Percentiles rank a stretch among this genome's conserved stretches.
These are phyloP conservation scores for Epinephelus malabaricus DNA, from an alignment of 2,797 vertebrate species.

Conservation along the genomic window DNA sequence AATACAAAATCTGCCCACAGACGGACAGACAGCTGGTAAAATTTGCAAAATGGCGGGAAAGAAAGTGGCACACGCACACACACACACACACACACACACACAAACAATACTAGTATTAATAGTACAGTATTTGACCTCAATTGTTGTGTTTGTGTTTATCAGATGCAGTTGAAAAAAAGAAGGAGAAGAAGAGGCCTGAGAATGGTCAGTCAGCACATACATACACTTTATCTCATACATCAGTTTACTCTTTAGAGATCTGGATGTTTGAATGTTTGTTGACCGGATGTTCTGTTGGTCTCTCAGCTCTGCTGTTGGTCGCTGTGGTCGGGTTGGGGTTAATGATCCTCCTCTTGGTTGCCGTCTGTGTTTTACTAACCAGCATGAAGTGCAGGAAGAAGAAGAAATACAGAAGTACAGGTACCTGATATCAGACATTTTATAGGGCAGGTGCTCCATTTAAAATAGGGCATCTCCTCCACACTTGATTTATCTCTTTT, in stretches of 20 bases:
- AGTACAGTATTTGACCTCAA: background rate
- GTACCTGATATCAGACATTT: background rate
- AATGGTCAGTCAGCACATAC: conserved; percentile 42
- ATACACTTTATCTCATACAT: background rate
- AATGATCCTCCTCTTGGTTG: conserved; percentile 21
- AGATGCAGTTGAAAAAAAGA: conserved; percentile 48
- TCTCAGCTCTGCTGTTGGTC: conserved; percentile 55
- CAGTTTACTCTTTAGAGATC: background rate
- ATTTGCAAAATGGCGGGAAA: too few relatives aligned
- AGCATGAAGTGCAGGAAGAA: conserved; percentile 52
- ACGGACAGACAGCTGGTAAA: too few relatives aligned
- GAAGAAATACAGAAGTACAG: conserved; percentile 19
- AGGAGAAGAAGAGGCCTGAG: conserved; percentile 22
- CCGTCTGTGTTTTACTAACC: conserved; percentile 52
- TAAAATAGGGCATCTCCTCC: too few relatives aligned
- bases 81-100: too few relatives aligned
- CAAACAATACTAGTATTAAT: background rate
- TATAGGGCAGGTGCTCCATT: too few relatives aligned
- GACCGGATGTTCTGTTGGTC: background rate
- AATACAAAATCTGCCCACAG: too few relatives aligned
- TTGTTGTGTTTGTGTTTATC: background rate
- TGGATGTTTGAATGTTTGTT: background rate
- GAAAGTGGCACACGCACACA: too few relatives aligned
- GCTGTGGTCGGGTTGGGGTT: conserved; percentile 20
- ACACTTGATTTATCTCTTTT: too few relatives aligned